phyloP scores from a whole-genome alignment of 1,140 invertebrate species.

The Bombus pyrosoma region DNA sequence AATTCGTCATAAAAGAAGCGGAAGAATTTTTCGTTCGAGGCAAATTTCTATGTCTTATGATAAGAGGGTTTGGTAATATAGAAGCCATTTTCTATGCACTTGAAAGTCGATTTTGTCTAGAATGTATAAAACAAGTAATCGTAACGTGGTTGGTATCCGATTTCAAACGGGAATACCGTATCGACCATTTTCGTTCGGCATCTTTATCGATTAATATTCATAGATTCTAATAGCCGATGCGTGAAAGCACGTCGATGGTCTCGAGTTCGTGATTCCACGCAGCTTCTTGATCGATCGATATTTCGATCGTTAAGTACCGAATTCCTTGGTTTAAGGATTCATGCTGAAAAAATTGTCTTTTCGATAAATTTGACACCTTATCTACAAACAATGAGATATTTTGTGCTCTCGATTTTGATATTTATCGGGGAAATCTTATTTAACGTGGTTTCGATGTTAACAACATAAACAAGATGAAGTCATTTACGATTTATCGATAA shows the following conservation, averaged over 20 bases:
- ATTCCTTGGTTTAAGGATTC: not conserved
- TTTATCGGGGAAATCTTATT: no score
- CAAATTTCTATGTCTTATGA: not conserved
- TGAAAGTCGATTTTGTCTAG: not conserved
- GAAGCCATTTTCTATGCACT: no score
- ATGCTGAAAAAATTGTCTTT: no score
- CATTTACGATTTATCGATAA: no score
- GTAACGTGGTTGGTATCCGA: not conserved
- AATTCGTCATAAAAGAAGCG: not conserved
- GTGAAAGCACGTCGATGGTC: constrained; percentile 37
- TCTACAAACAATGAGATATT: no score
- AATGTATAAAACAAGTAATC: not conserved
- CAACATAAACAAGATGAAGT: no score
- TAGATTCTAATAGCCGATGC: constrained; percentile 41
- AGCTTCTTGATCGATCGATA: not conserved
- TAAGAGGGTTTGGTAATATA: no score
- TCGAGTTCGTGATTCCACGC: not conserved
- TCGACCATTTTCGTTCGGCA: not conserved
- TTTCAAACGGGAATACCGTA: constrained; percentile 1
- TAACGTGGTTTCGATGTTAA: no score
- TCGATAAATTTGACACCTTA: no score
- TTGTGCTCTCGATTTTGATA: no score
- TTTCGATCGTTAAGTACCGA: not conserved
- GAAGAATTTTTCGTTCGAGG: not conserved
- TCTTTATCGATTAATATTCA: constrained; percentile 56